Evolutionary conservation across 2,888 invertebrate species (phyloP).

Genomic region (Imbricaverruca yamaguchii): DNA sequence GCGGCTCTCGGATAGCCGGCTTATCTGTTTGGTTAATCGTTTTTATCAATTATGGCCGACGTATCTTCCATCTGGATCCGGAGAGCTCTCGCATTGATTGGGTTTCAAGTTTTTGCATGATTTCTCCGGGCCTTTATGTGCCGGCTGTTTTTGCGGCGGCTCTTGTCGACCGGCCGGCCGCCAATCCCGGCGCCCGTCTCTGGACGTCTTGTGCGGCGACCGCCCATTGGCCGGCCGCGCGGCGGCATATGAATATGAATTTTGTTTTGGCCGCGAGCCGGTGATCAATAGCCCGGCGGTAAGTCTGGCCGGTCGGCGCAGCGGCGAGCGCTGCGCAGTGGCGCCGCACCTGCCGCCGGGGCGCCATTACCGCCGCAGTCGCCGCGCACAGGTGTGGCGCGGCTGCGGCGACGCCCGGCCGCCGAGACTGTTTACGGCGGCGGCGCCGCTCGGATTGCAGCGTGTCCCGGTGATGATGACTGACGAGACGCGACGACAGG

Average conservation of each 20-base stretch:
- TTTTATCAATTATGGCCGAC: slow-evolving; percentile 13
- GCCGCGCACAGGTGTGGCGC: neutral
- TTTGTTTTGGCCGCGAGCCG: neutral
- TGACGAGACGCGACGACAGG: neutral
- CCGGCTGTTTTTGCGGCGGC: neutral
- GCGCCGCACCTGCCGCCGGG: neutral
- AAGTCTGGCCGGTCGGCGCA: neutral
- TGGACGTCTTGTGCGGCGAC: neutral
- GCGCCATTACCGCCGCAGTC: neutral
- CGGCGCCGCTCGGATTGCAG: neutral
- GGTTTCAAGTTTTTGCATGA: slow-evolving; percentile 14
- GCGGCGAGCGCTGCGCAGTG: neutral
- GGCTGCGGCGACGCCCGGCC: neutral
- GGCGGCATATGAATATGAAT: slow-evolving; percentile 3
- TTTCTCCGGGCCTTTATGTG: neutral
- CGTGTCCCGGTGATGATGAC: neutral
- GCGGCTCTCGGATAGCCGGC: neutral
- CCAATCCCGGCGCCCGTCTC: neutral
- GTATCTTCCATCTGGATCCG: neutral
- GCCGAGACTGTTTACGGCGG: neutral
- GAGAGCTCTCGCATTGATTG: slow-evolving; percentile 9
- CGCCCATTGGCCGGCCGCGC: neutral
- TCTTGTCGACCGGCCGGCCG: neutral
- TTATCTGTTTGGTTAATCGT: slow-evolving; percentile 19
- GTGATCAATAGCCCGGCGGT: neutral